These are phyloP conservation scores for Drosophila borealis DNA, from an alignment of 2,888 invertebrate genomes.

Conservation along the genomic window DNA sequence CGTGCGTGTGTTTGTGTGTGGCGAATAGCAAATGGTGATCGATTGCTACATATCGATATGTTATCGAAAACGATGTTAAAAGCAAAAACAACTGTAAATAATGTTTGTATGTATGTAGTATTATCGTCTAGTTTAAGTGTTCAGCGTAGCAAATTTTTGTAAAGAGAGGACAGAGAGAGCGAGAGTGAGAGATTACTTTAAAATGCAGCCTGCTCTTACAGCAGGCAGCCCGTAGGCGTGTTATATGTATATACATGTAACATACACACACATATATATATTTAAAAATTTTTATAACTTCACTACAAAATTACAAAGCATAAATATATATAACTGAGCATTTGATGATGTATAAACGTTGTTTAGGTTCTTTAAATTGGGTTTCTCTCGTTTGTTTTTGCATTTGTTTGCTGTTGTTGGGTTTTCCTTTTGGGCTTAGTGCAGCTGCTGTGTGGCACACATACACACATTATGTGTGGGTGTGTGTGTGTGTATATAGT, in stretches of 20 bases:
- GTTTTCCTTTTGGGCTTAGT: slow-evolving; percentile 32
- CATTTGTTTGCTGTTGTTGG: slow-evolving; percentile 4
- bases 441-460: slow-evolving; percentile 44
- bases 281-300: slow-evolving; percentile 50
- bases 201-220: slow-evolving; percentile 21
- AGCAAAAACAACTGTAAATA: slow-evolving; percentile 48
- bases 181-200: slow-evolving; percentile 38
- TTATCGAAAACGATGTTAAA: slow-evolving; percentile 40
- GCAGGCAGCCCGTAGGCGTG: slow-evolving; percentile 33
- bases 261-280: slow-evolving; percentile 20
- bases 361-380: slow-evolving; percentile 32
- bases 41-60: slow-evolving; percentile 23
- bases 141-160: slow-evolving; percentile 53
- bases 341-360: slow-evolving; percentile 28
- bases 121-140: slow-evolving; percentile 45
- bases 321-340: slow-evolving; percentile 32
- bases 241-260: slow-evolving; percentile 34
- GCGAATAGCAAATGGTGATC: slow-evolving; percentile 23
- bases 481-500: slow-evolving; percentile 40
- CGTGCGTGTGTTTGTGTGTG: slow-evolving; percentile 1
- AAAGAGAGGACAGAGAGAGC: slow-evolving; percentile 30
- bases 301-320: slow-evolving; percentile 34
- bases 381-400: slow-evolving; percentile 4
- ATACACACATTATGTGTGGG: slow-evolving; percentile 30
- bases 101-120: slow-evolving; percentile 56